A percentile compares a stretch with the other conserved stretches of the same genome.
phyloP scores from a whole-genome alignment of 2,797 vertebrate genomes.

The Dermochelys coriacea region DNA sequence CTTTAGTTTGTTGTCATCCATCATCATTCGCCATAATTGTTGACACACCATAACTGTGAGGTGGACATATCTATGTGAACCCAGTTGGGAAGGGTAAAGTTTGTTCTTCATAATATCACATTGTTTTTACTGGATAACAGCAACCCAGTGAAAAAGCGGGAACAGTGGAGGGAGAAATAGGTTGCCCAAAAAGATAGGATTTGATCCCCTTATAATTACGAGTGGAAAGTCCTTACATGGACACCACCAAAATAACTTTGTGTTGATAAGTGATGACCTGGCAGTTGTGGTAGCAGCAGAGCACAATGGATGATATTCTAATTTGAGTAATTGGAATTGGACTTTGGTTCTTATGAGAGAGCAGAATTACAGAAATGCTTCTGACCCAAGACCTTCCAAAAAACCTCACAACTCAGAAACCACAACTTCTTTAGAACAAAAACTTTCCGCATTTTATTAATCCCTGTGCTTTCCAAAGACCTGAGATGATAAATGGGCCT shows the following conservation, averaged over 20 bases:
- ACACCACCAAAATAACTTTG: not conserved
- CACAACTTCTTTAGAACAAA: not conserved
- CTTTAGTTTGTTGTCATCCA: not conserved
- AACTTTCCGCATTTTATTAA: not conserved
- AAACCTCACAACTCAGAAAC: not conserved
- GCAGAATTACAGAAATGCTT: not conserved
- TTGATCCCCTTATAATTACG: not conserved
- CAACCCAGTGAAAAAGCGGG: not conserved
- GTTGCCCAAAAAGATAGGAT: not conserved
- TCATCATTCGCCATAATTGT: not conserved
- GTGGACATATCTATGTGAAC: not conserved
- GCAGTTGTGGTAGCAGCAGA: not conserved
- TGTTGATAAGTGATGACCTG: not conserved
- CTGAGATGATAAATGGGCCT: not conserved
- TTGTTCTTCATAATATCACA: not conserved
- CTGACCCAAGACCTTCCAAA: not conserved
- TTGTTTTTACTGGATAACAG: not conserved
- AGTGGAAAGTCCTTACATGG: not conserved
- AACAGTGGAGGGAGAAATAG: slow-evolving; percentile 1
- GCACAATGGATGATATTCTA: not conserved
- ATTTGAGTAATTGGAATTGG: not conserved
- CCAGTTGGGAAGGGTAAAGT: not conserved
- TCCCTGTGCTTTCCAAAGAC: not conserved
- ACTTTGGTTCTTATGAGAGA: not conserved
- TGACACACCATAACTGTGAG: not conserved